Conservation (phyloP, 2,888 invertebrate species). For the Exephanes ischioxanthus region DNA sequence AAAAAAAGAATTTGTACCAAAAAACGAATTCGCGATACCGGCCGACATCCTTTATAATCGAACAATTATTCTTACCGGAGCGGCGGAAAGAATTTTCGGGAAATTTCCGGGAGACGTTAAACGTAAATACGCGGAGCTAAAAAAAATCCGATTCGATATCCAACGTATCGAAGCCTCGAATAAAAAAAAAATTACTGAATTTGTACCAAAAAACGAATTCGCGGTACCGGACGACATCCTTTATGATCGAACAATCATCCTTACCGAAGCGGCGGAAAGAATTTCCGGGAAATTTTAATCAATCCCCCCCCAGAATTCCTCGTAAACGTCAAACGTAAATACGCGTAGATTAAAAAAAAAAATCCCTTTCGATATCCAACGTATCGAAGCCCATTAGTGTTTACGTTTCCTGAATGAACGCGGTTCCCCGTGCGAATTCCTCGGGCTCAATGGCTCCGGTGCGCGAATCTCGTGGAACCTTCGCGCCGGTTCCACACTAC, state of each 20-base stretch:
- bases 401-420: constrained; percentile 58
- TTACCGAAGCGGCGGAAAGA: not conserved
- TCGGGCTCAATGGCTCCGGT: not conserved
- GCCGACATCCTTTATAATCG: not conserved
- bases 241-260: not conserved
- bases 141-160: constrained; percentile 13
- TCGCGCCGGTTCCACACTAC: constrained; percentile 5
- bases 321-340: not conserved
- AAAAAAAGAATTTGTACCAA: too few relatives aligned
- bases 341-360: constrained; percentile 8
- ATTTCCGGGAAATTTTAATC: not conserved
- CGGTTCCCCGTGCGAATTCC: not conserved
- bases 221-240: not conserved
- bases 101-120: not conserved
- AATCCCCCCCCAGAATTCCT: not conserved
- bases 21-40: constrained; percentile 21
- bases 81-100: not conserved
- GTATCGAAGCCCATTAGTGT: constrained; percentile 27
- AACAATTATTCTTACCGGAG: not conserved
- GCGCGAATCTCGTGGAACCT: not conserved
- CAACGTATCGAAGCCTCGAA: not conserved
- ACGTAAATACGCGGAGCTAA: not conserved
- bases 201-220: not conserved
- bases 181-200: too few relatives aligned
- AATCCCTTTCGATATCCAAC: constrained; percentile 4